Conservation (phyloP, 1,140 invertebrate species). For the Glossosoma conforme region DNA sequence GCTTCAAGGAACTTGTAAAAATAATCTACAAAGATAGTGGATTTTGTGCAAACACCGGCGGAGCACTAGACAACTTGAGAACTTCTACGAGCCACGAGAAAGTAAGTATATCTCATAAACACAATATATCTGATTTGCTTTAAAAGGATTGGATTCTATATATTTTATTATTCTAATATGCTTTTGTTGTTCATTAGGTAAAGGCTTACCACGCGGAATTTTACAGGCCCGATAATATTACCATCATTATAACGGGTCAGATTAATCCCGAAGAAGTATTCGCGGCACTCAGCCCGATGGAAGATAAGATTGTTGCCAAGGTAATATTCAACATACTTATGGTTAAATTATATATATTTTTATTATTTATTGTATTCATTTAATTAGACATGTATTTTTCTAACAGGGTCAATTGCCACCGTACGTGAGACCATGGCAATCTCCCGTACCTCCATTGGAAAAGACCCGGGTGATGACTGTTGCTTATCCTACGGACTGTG, state of each 20-base stretch:
- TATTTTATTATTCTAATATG: not conserved
- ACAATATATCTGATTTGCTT: not conserved
- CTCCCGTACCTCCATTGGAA: constrained; percentile 58
- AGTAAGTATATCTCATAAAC: constrained; percentile 45
- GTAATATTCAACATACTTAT: constrained; percentile 40
- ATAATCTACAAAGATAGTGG: constrained; percentile 75
- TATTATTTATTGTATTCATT: not conserved
- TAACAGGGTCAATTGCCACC: constrained; percentile 27
- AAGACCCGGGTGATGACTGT: constrained; percentile 49
- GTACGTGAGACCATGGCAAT: constrained; percentile 74
- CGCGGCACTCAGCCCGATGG: constrained; percentile 63
- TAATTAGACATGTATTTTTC: no score
- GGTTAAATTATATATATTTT: not conserved
- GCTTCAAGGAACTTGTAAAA: constrained; percentile 57
- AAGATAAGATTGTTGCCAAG: constrained; percentile 75
- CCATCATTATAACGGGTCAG: constrained; percentile 77
- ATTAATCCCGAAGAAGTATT: constrained; percentile 74
- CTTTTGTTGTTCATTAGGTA: constrained; percentile 49
- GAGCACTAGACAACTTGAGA: constrained; percentile 78
- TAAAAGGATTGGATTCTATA: not conserved
- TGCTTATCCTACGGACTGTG: constrained; percentile 79
- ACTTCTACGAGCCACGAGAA: constrained; percentile 76
- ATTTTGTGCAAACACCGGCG: constrained; percentile 80
- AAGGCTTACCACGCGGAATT: constrained; percentile 76
- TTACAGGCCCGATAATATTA: constrained; percentile 88